These are phyloP conservation scores for Lasioglossum malachurum DNA, from an alignment of 2,888 invertebrate genomes.

Conservation along the genomic window DNA sequence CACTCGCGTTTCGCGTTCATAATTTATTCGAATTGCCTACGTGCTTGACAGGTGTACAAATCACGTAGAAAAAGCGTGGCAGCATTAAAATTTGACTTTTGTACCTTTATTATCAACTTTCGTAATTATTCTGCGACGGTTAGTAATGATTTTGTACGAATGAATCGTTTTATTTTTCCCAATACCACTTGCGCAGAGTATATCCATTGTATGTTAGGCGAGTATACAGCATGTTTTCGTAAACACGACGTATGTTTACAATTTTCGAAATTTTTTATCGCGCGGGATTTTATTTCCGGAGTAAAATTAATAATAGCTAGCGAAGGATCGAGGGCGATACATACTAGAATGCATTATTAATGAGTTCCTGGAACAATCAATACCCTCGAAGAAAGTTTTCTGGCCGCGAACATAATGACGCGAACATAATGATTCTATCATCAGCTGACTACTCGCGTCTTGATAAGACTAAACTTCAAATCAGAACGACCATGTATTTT, in stretches of 20 bases:
- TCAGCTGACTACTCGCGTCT: conserved; percentile 34
- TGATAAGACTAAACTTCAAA: conserved; percentile 37
- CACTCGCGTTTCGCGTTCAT: conserved; percentile 9
- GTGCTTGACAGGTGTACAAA: conserved; percentile 39
- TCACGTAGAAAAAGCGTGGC: conserved; percentile 2
- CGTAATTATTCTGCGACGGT: not conserved
- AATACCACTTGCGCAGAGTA: not conserved
- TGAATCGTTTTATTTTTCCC: not conserved
- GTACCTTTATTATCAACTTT: not conserved
- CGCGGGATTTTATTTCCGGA: not conserved
- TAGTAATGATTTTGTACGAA: not conserved
- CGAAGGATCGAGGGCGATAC: not conserved
- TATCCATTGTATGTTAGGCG: not conserved
- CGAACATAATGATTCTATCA: conserved; percentile 46
- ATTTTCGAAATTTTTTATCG: not conserved
- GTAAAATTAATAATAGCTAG: not conserved
- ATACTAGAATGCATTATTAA: not conserved
- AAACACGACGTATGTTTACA: not conserved
- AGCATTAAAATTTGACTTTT: not conserved
- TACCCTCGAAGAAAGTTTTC: conserved; percentile 18
- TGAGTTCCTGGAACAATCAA: not conserved
- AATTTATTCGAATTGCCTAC: conserved; percentile 18
- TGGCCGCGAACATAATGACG: conserved; percentile 19
- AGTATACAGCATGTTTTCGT: not conserved
- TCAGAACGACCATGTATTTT: conserved; percentile 31